Conservation (phyloP, 2,113 vertebrate species). For the Cygnus atratus region DNA sequence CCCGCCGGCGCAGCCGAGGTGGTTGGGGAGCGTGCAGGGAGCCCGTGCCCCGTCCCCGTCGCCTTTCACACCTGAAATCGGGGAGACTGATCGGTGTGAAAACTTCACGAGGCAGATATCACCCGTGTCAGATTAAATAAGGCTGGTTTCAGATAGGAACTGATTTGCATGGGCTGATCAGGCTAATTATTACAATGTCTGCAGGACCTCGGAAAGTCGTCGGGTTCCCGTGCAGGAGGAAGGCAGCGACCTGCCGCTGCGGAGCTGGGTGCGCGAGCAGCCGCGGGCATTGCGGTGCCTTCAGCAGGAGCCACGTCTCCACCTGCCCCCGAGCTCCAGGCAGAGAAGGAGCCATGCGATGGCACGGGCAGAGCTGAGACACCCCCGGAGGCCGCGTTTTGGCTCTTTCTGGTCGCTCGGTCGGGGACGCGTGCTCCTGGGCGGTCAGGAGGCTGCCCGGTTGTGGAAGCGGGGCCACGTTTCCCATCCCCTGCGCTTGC, state of each 20-base stretch:
- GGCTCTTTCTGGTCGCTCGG: background rate
- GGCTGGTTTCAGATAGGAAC: slow-evolving; percentile 45
- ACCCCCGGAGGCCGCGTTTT: background rate
- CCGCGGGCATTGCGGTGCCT: background rate
- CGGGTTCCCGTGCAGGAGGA: background rate
- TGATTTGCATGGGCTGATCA: slow-evolving; percentile 60
- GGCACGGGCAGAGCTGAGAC: background rate
- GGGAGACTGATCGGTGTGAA: background rate
- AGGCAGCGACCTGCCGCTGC: background rate
- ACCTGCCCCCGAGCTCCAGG: background rate
- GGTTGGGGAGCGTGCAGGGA: background rate
- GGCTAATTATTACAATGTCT: slow-evolving; percentile 35
- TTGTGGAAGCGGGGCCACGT: background rate
- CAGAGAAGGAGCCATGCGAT: background rate
- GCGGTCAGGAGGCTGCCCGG: background rate
- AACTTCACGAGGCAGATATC: slow-evolving; percentile 25
- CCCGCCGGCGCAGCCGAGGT: background rate
- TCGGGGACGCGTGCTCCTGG: background rate
- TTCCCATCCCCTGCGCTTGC: background rate
- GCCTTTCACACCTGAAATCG: background rate
- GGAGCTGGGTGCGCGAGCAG: background rate
- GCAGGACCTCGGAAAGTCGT: background rate
- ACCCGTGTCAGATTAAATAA: slow-evolving; percentile 13
- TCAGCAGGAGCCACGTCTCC: background rate
- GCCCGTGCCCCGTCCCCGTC: background rate